Base-by-base conservation (phyloP, 1,140 invertebrate genomes). In the Charaxes varanes region DNA sequence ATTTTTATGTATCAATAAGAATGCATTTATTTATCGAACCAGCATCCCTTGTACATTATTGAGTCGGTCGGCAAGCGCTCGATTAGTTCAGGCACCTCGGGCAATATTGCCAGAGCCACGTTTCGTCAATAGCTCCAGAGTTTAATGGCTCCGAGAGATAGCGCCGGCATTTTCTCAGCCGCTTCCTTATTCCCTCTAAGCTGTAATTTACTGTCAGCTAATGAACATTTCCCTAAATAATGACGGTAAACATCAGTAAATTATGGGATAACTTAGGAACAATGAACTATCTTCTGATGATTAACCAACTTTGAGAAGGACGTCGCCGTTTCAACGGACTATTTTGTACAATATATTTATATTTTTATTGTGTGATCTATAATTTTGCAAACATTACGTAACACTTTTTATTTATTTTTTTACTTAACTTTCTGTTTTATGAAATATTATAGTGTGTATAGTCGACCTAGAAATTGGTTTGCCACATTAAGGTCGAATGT, bases 191-290 rank as follows among this genome's bases (percentile, higher is more conserved):
- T 49, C 23, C 19, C 15, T 37, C 34, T 32, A 19, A 24, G 27
- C n/a, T 18, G 10, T 21, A 22, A 33, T 49, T 42, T 41, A 17
- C 26, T 38, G 46, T 31, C 34, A 33, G 34, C 34, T 41, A 42
- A 49, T 49, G 38, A 49, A 42, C 38, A 13, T 41, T 49, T 42
- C 14, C 18, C 15, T 17, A 30, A 26, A 24, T 12, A 18, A 31
- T 6, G 26, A 8, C 27, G 7, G 32, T 42, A 37, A 49, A 49
- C 19, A 33, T 19, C 35, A 38, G 5, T 10, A 36, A 17, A 24
- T 36, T 27, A 26, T 26, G n/a, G 15, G 23, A 4, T 17, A 38
- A 27, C 35, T 37, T n/a, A 15, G 35, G 14, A 37, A 36, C 23
- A 38, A 28, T 15, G 14, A 26, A 2, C 24, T 11, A 18, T 17